Percentiles rank a stretch among this genome's conserved stretches.
Conservation (phyloP, 2,888 invertebrate genomes). For the Steromphala cineraria region DNA sequence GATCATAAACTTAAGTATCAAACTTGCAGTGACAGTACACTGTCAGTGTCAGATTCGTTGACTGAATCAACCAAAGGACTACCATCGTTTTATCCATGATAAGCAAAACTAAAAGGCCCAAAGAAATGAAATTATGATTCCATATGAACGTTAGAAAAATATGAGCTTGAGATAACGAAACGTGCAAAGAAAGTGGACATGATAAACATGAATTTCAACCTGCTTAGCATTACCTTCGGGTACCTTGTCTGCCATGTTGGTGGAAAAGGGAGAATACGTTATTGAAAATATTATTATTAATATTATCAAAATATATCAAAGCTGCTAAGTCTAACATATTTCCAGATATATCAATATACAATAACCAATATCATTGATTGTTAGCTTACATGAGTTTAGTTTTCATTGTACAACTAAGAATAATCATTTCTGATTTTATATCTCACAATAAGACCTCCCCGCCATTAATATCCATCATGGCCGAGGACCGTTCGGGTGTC, state of each 20-base stretch:
- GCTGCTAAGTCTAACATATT: too few species aligned
- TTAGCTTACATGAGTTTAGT: neutral
- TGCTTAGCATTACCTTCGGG: neutral
- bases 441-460: neutral
- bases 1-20: too few species aligned
- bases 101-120: neutral
- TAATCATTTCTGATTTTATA: too few species aligned
- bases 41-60: neutral
- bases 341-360: neutral
- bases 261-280: neutral
- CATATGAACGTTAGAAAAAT: neutral
- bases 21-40: too few species aligned
- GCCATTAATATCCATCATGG: neutral
- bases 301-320: too few species aligned
- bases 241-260: conserved; percentile 13
- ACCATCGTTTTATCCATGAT: neutral
- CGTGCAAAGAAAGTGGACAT: too few species aligned
- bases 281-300: too few species aligned
- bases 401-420: too few species aligned
- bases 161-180: neutral
- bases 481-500: neutral
- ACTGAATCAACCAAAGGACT: neutral
- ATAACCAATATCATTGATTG: neutral
- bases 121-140: neutral
- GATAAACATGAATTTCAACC: neutral